Evolutionary conservation across 2,113 vertebrate species (phyloP).

Genomic region (Sylvicapra grimmia): DNA sequence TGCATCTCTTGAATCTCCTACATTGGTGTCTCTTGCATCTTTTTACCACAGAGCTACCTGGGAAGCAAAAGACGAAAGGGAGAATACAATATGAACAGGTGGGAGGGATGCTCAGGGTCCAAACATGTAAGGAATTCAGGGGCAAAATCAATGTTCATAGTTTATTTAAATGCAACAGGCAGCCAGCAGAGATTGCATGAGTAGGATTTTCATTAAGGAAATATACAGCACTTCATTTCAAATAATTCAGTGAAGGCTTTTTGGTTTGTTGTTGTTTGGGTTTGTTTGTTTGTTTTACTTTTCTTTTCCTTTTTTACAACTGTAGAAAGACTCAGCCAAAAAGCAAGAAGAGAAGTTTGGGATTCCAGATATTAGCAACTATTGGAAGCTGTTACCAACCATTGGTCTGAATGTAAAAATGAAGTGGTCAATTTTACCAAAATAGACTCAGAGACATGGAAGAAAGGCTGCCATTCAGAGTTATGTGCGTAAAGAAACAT

Average conservation of each 20-base stretch:
- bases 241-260: neutral
- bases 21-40: neutral
- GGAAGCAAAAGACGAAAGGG: neutral
- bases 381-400: neutral
- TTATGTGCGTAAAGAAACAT: neutral
- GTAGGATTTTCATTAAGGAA: neutral
- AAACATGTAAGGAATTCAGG: neutral
- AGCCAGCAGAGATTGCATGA: too few species aligned
- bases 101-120: neutral
- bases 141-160: neutral
- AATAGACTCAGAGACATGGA: neutral
- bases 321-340: neutral
- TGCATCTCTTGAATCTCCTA: neutral
- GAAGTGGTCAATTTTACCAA: neutral
- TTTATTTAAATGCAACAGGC: neutral
- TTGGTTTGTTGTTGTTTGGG: neutral
- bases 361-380: neutral
- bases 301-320: neutral
- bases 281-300: neutral
- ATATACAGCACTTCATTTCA: neutral
- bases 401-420: neutral
- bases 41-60: neutral
- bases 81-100: neutral
- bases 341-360: neutral
- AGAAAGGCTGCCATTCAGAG: neutral